These are phyloP conservation scores for Tragulus kanchil DNA, from an alignment of 2,113 vertebrate species.

Conservation along the genomic window DNA sequence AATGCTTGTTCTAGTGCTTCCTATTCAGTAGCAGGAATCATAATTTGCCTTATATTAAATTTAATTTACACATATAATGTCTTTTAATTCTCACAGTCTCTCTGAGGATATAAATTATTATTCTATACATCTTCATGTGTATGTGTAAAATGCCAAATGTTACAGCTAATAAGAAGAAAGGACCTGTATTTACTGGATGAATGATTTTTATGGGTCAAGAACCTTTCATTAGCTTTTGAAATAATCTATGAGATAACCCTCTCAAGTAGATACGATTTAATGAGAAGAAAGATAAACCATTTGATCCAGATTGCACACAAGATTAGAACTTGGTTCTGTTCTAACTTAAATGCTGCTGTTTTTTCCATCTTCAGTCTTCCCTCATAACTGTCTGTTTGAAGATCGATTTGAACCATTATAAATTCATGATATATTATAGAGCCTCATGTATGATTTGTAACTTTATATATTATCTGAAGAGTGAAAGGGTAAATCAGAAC, in stretches of 20 bases:
- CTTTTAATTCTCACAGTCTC: background rate
- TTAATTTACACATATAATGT: background rate
- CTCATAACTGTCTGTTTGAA: background rate
- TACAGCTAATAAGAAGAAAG: background rate
- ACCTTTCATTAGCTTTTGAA: background rate
- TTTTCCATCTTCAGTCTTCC: background rate
- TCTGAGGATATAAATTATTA: background rate
- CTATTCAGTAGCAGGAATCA: background rate
- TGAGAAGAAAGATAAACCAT: background rate
- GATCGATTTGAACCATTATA: background rate
- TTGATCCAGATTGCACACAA: background rate
- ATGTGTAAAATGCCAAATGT: background rate
- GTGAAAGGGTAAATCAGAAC: background rate
- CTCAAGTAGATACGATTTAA: background rate
- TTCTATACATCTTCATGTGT: background rate
- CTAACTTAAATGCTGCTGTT: background rate
- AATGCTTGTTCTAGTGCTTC: background rate
- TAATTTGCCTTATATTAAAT: background rate
- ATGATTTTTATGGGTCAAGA: background rate
- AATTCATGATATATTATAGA: background rate
- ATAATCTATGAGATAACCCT: background rate
- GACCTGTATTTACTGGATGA: background rate
- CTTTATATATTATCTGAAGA: slow-evolving; percentile 42
- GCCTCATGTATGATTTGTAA: background rate
- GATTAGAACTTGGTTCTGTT: background rate